phyloP scores from a whole-genome alignment of 92 coral and sea anemone species.

The Phenganax stokvisi region DNA sequence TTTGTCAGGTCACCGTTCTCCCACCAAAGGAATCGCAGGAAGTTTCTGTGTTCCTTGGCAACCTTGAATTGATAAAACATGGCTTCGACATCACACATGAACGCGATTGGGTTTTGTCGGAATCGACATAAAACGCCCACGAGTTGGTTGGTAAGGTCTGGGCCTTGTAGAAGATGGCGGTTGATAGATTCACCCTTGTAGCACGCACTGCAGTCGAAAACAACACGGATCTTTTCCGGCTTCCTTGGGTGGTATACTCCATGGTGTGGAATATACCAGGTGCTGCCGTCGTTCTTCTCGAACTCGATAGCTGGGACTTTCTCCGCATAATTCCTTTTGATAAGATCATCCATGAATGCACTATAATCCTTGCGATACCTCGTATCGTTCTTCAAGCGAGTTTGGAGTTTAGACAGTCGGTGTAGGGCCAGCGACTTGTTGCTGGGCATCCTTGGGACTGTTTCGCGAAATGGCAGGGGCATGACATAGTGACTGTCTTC shows the following conservation, averaged over 20 bases:
- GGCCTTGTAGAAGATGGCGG: constrained; percentile 40
- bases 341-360: constrained; percentile 42
- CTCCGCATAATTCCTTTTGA: constrained; percentile 43
- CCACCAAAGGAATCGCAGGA: constrained; percentile 42
- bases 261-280: constrained; percentile 51
- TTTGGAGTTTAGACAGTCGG: constrained; percentile 41
- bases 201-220: constrained; percentile 43
- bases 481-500: constrained; percentile 49
- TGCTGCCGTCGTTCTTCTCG: constrained; percentile 8
- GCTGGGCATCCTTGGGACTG: constrained; percentile 35
- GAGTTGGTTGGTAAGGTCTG: constrained; percentile 46
- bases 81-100: constrained; percentile 42
- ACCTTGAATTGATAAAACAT: constrained; percentile 51
- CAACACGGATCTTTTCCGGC: constrained; percentile 38
- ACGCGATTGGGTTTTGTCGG: constrained; percentile 39
- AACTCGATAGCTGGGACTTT: constrained; percentile 21
- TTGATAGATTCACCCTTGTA: constrained; percentile 33
- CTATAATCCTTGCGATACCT: constrained; percentile 42
- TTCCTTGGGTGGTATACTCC: constrained; percentile 43
- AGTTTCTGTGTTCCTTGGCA: constrained; percentile 18
- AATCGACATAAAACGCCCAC: constrained; percentile 45
- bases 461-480: constrained; percentile 44
- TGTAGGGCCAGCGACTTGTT: constrained; percentile 43
- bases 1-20: constrained; percentile 20
- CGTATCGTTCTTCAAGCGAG: constrained; percentile 8